phyloP scores from a whole-genome alignment of 1,140 invertebrate species.

The Euglossa dilemma region DNA sequence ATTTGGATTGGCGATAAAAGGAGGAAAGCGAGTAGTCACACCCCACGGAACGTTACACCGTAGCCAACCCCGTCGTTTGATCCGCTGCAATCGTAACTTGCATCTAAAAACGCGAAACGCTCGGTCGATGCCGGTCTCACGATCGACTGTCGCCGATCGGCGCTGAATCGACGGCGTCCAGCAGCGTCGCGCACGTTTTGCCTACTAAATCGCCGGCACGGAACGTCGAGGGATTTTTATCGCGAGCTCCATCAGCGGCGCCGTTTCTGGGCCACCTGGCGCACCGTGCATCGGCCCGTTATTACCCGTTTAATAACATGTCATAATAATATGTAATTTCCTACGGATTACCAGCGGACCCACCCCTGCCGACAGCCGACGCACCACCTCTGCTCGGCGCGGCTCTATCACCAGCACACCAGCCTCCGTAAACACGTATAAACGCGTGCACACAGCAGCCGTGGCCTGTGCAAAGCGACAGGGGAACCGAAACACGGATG shows the following conservation, averaged over 20 bases:
- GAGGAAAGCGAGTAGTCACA: neutral
- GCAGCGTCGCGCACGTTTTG: neutral
- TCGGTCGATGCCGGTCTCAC: neutral
- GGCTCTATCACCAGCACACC: neutral
- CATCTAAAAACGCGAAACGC: neutral
- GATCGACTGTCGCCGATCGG: neutral
- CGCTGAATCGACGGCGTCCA: neutral
- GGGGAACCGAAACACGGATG: conserved; percentile 43
- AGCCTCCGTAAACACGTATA: conserved; percentile 7
- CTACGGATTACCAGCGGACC: conserved; percentile 53
- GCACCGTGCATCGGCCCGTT: conserved; percentile 52
- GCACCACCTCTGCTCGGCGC: neutral
- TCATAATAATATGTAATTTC: conserved; percentile 73
- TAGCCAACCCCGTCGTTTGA: neutral
- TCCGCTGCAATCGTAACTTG: neutral
- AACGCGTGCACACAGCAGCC: neutral
- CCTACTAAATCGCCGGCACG: neutral
- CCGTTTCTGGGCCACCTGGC: conserved; percentile 65
- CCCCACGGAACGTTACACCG: neutral
- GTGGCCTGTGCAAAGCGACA: conserved; percentile 21
- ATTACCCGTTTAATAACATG: conserved; percentile 73
- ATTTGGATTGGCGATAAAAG: no score
- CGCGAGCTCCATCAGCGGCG: conserved; percentile 56
- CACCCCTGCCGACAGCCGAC: conserved; percentile 4
- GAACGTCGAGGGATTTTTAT: conserved; percentile 52